Evolutionary conservation across 2,797 vertebrate genomes (phyloP).

Genomic region (Leptoclinus maculatus): DNA sequence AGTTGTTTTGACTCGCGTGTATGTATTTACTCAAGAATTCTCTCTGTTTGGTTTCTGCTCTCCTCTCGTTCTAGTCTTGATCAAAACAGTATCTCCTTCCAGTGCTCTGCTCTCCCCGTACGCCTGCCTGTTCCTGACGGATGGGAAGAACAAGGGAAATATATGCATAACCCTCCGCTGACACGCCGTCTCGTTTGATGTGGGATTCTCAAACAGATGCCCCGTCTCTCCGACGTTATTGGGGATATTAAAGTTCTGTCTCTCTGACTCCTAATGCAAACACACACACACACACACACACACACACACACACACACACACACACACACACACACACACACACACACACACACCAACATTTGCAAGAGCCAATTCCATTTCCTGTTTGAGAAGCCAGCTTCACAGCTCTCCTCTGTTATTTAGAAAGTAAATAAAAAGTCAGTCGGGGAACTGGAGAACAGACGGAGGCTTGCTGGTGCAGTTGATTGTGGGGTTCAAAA

Average conservation of each 20-base stretch:
- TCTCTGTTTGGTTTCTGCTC: conserved; percentile 36
- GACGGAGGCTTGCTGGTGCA: neutral
- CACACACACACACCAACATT: conserved; percentile 40
- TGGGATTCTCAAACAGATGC: conserved; percentile 75
- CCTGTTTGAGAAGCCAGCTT: conserved; percentile 54
- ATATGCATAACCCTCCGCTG: conserved; percentile 74
- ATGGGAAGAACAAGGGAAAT: conserved; percentile 74
- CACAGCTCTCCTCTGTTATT: conserved; percentile 31
- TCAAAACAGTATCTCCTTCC: conserved; percentile 62
- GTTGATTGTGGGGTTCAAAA: conserved; percentile 4
- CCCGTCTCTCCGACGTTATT: conserved; percentile 55
- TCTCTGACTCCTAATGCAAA: conserved; percentile 59
- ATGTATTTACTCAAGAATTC: conserved; percentile 13
- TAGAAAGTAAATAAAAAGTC: conserved; percentile 34
- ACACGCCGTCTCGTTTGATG: conserved; percentile 76
- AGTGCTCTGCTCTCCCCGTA: conserved; percentile 43
- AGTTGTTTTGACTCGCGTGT: conserved; percentile 19
- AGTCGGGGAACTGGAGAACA: conserved; percentile 11
- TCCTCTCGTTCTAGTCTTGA: conserved; percentile 40
- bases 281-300: conserved; percentile 22
- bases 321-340: conserved; percentile 33
- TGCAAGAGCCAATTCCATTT: conserved; percentile 60
- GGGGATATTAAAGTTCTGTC: conserved; percentile 68
- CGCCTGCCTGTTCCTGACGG: conserved; percentile 62
- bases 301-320: conserved; percentile 27